Base-by-base conservation (phyloP, 2,113 vertebrate species). In the Odocoileus virginianus region DNA sequence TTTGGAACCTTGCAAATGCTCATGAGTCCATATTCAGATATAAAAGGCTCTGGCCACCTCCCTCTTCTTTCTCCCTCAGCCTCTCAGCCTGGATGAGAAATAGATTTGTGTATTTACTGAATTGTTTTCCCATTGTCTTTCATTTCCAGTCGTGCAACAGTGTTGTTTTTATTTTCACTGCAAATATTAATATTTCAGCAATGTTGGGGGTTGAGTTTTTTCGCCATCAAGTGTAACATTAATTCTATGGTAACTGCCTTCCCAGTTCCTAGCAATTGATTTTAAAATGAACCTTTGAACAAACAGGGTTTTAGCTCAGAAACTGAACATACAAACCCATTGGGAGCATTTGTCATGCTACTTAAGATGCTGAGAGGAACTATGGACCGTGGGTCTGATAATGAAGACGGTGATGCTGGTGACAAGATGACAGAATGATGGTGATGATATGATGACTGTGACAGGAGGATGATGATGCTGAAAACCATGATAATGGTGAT, bases 221-320 rank as follows among this genome's bases (percentile, higher is more conserved):
- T 82, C 23, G 5, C 85, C 40, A 27, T 83, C 81, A 87, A 11
- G 6, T 81, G 3, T 47, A 54, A 85, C 40, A 78, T 82, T 87
- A 40, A 88, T 92, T 88, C 60, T 96, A 13, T 58, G 67, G 27
- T 30, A 82, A 57, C 30, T 81, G 50, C 40, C 28, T 89, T 55
- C 47, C 45, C 61, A 81, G 61, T 87, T 96, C 64, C 87, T 87
- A 92, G 84, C 57, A 84, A 64, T 71, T 82, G 43, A 79, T 82
- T 94, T 97, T 81, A 36, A 96, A 84, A 91, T 43, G 64, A 90
- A 87, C 27, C 50, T 92, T 93, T 87, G 52, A 92, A 91, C 61
- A 96, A 86, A 87, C 71, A 78, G 52, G 25, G 40, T 85, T 90
- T 60, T 86, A 86, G 74, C 58, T 89, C 25, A 8, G 79, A 58